Evolutionary conservation across 2,888 invertebrate genomes (phyloP).

Genomic region (Agelastica alni): DNA sequence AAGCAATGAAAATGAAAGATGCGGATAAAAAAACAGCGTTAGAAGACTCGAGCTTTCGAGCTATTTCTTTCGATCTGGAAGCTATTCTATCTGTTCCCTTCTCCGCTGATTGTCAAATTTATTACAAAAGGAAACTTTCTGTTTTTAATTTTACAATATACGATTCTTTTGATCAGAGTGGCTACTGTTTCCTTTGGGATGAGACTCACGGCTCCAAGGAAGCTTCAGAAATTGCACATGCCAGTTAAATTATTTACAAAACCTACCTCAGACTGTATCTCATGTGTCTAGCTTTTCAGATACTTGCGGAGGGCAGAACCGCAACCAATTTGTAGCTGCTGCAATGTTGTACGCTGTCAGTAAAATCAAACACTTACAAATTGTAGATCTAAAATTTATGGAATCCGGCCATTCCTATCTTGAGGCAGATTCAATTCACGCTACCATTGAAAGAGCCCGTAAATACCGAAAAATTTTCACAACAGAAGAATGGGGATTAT

Average conservation of each 20-base stretch:
- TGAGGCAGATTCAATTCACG: no score
- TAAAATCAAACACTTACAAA: no score
- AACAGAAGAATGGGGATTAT: no score
- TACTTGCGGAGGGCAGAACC: no score
- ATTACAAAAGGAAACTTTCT: conserved; percentile 21
- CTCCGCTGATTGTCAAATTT: conserved; percentile 22
- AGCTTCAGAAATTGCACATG: conserved; percentile 33
- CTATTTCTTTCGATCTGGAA: conserved; percentile 20
- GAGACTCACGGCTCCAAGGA: conserved; percentile 32
- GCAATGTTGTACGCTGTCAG: no score
- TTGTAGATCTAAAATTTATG: no score
- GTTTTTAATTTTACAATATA: conserved; percentile 37
- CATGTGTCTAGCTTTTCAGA: conserved; percentile 26
- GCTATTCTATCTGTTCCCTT: conserved; percentile 11
- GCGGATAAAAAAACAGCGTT: background rate
- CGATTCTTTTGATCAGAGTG: conserved; percentile 24
- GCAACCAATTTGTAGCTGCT: no score
- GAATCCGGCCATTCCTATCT: no score
- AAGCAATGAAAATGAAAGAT: conserved; percentile 7
- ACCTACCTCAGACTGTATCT: conserved; percentile 27
- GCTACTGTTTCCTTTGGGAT: conserved; percentile 29
- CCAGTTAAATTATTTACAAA: conserved; percentile 29
- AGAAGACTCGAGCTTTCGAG: background rate
- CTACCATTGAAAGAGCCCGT: no score
- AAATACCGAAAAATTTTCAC: no score